Percentiles rank a stretch among this genome's conserved stretches.
These are phyloP conservation scores for Andrena haemorrhoa DNA, from an alignment of 2,888 invertebrate species.

Conservation along the genomic window DNA sequence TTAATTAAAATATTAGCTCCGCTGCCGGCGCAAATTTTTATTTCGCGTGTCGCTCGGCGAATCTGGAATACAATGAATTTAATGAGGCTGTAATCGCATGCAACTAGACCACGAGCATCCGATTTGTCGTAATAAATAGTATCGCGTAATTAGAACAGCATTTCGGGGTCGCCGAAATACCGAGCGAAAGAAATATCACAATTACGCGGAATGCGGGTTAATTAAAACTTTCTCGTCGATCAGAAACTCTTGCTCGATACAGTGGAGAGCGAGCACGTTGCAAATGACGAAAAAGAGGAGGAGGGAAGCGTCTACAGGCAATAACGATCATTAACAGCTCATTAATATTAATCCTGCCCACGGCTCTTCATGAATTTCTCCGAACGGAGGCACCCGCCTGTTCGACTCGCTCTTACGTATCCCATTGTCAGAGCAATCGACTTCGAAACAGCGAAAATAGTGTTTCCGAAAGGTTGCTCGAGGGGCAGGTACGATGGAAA, in stretches of 20 bases:
- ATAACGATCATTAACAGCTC: conserved; percentile 53
- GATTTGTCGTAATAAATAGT: conserved; percentile 39
- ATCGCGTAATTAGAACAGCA: conserved; percentile 33
- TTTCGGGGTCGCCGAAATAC: conserved; percentile 1
- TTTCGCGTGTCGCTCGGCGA: conserved; percentile 5
- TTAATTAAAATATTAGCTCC: too few species aligned
- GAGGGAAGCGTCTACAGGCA: conserved; percentile 12
- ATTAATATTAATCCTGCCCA: conserved; percentile 49
- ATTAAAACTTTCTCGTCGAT: conserved; percentile 50
- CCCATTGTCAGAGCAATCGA: neutral
- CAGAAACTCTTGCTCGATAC: conserved; percentile 8
- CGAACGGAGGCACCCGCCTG: neutral
- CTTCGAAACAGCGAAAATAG: neutral
- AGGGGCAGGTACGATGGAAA: neutral
- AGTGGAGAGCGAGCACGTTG: conserved; percentile 3
- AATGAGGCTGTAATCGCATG: conserved; percentile 31
- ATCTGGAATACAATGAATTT: conserved; percentile 29
- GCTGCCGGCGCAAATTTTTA: neutral
- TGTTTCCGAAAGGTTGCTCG: neutral
- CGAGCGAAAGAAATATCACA: conserved; percentile 21
- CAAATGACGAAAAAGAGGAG: neutral
- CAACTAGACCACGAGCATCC: conserved; percentile 12
- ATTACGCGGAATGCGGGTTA: conserved; percentile 36
- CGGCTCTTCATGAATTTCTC: conserved; percentile 18
- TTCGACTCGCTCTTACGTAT: too few species aligned